A percentile compares a stretch with the other conserved stretches of the same genome.
Evolutionary conservation across 2,113 vertebrate species (phyloP).

Genomic region (Brienomyrus longianalis): DNA sequence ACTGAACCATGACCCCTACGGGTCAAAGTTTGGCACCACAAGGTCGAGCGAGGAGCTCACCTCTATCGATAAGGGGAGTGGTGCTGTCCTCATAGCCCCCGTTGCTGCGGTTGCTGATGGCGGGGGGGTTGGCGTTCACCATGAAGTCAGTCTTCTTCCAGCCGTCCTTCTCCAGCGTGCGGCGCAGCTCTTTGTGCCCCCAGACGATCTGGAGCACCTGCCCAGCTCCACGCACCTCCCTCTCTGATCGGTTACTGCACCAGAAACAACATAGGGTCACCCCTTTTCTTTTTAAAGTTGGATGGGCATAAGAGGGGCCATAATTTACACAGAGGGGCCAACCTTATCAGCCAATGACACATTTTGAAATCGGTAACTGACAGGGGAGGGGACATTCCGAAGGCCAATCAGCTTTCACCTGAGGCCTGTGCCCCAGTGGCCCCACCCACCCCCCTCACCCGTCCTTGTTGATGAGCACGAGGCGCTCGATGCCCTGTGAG

Average conservation of each 20-base stretch:
- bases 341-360: background rate
- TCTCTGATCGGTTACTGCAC: constrained; percentile 80
- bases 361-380: background rate
- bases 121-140: constrained; percentile 71
- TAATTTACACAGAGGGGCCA: background rate
- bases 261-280: background rate
- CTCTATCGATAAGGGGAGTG: constrained; percentile 85
- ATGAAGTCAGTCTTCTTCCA: constrained; percentile 97
- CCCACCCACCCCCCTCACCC: constrained; percentile 55
- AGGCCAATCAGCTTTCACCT: background rate
- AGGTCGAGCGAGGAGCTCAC: constrained; percentile 35
- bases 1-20: background rate
- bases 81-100: constrained; percentile 88
- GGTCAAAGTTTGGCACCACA: background rate
- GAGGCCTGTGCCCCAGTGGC: background rate
- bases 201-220: constrained; percentile 85
- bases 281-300: background rate
- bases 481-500: constrained; percentile 84
- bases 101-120: constrained; percentile 59
- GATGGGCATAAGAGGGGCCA: background rate
- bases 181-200: constrained; percentile 87
- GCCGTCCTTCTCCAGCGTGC: constrained; percentile 87
- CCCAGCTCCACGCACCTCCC: constrained; percentile 83
- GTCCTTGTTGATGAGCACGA: constrained; percentile 90
- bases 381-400: background rate